Conservation (phyloP, 2,888 invertebrate genomes). For the Rhodophaea formosa region DNA sequence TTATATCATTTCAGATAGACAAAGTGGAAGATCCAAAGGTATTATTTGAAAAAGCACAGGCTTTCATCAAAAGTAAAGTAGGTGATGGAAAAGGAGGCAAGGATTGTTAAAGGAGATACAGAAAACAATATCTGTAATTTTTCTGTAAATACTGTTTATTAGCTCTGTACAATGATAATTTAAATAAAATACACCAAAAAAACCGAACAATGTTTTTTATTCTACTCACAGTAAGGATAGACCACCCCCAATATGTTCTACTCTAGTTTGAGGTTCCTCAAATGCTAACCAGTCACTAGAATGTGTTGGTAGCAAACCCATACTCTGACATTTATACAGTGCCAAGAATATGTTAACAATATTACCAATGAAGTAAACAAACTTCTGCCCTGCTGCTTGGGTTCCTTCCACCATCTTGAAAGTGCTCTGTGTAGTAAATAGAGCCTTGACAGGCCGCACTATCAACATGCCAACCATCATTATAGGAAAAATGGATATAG, state of each 20-base stretch:
- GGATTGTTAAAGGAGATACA: conserved; percentile 25
- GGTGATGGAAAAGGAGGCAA: conserved; percentile 35
- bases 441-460: conserved; percentile 96
- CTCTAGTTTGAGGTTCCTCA: conserved; percentile 92
- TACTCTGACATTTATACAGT: conserved; percentile 98
- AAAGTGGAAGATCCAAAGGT: conserved; percentile 91
- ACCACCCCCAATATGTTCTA: conserved; percentile 94
- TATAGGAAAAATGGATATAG: conserved; percentile 99
- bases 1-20: conserved; percentile 83
- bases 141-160: conserved; percentile 65
- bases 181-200: conserved; percentile 51
- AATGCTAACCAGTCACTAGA: conserved; percentile 99
- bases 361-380: conserved; percentile 96
- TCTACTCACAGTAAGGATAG: conserved; percentile 79
- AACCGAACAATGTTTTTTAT: conserved; percentile 28
- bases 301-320: conserved; percentile 98
- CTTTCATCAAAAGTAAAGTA: conserved; percentile 85
- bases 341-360: conserved; percentile 94
- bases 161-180: conserved; percentile 54
- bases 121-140: conserved; percentile 38
- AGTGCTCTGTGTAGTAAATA: conserved; percentile 93
- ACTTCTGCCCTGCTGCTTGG: conserved; percentile 93
- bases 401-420: conserved; percentile 97
- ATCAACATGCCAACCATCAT: conserved; percentile 99
- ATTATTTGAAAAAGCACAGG: conserved; percentile 85